Evolutionary conservation across 2,113 vertebrate species (phyloP).

Genomic region (Mugil cephalus): DNA sequence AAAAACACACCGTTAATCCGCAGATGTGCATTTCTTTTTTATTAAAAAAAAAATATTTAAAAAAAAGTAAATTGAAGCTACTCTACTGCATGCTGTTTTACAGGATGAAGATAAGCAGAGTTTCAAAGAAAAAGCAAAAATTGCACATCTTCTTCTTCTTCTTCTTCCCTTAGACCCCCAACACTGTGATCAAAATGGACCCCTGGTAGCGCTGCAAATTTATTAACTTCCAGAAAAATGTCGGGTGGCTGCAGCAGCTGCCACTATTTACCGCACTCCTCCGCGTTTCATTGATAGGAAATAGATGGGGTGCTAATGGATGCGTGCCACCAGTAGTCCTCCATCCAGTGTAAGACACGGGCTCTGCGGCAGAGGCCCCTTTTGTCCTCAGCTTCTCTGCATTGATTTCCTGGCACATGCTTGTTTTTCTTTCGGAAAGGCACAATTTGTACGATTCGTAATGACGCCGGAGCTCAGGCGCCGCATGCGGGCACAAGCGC

Average conservation of each 20-base stretch:
- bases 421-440: conserved; percentile 54
- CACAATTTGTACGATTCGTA: conserved; percentile 49
- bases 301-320: conserved; percentile 69
- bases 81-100: too few relatives aligned
- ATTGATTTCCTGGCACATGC: conserved; percentile 64
- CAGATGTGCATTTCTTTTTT: too few relatives aligned
- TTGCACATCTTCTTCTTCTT: not conserved
- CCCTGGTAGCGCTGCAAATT: not conserved
- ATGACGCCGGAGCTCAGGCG: conserved; percentile 23
- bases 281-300: conserved; percentile 64
- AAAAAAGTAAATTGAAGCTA: too few relatives aligned
- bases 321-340: conserved; percentile 54
- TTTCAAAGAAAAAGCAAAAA: too few relatives aligned
- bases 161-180: not conserved
- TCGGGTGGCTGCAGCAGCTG: conserved; percentile 41
- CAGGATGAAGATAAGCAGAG: too few relatives aligned
- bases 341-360: conserved; percentile 41
- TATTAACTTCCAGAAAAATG: not conserved
- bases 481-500: not conserved
- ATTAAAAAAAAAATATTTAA: too few relatives aligned
- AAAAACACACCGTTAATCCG: too few relatives aligned
- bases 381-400: conserved; percentile 50
- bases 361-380: conserved; percentile 30
- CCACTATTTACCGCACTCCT: conserved; percentile 45
- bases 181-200: not conserved